phyloP scores from a whole-genome alignment of 1,140 invertebrate genomes.

The Calycopis cecrops region DNA sequence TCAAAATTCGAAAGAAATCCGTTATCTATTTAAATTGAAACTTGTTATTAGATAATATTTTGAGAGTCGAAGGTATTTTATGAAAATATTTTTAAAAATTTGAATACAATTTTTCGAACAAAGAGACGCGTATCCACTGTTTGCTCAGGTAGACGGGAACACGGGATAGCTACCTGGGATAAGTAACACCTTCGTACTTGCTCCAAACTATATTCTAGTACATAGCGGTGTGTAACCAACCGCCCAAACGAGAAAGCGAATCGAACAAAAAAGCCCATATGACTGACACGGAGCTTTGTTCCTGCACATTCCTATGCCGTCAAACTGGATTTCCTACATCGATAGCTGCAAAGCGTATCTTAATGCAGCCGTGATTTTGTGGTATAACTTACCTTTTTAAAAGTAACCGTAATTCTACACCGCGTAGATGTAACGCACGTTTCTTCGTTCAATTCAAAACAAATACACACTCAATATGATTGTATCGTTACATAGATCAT shows the following conservation, averaged over 20 bases:
- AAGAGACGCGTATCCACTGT: background rate
- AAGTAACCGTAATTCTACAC: slow-evolving; percentile 63
- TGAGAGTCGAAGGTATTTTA: no score
- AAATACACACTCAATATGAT: slow-evolving; percentile 26
- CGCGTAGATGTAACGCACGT: slow-evolving; percentile 40
- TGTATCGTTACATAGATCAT: slow-evolving; percentile 48
- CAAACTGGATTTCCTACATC: slow-evolving; percentile 68
- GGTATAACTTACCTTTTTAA: slow-evolving; percentile 70
- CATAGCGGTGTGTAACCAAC: slow-evolving; percentile 28
- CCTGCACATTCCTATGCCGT: slow-evolving; percentile 67
- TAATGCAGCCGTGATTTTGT: slow-evolving; percentile 61
- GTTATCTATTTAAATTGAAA: no score
- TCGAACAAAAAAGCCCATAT: slow-evolving; percentile 44
- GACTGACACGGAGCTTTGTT: slow-evolving; percentile 66
- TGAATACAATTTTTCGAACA: background rate
- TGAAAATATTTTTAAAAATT: background rate
- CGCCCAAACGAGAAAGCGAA: slow-evolving; percentile 45
- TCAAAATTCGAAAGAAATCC: no score
- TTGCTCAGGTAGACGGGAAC: background rate
- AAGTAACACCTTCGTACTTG: slow-evolving; percentile 7
- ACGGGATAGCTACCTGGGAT: slow-evolving; percentile 7
- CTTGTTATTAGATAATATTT: no score
- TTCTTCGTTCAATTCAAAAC: slow-evolving; percentile 47
- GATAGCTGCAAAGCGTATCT: slow-evolving; percentile 63
- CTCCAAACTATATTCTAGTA: background rate